Evolutionary conservation across 2,888 invertebrate genomes (phyloP).

Genomic region (Eristalis tenax): DNA sequence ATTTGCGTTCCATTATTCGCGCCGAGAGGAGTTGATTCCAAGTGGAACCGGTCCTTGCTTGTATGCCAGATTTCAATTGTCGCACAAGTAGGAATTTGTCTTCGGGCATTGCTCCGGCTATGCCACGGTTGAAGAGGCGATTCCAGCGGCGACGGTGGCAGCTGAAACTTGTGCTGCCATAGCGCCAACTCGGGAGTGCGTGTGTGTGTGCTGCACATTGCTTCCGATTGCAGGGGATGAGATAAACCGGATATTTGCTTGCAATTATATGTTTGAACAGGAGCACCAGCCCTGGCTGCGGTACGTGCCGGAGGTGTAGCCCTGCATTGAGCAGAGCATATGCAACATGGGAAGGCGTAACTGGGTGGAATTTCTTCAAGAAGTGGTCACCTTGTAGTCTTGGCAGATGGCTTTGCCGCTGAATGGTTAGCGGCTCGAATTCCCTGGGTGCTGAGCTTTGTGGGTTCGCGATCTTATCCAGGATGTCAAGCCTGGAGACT

Average conservation of each 20-base stretch:
- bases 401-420: slow-evolving; percentile 5
- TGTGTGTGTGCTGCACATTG: slow-evolving; percentile 73
- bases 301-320: slow-evolving; percentile 61
- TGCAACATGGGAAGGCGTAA: neutral
- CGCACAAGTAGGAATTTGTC: slow-evolving; percentile 57
- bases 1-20: slow-evolving; percentile 60
- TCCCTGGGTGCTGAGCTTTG: neutral
- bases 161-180: slow-evolving; percentile 57
- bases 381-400: slow-evolving; percentile 21
- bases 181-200: slow-evolving; percentile 18
- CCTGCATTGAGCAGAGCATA: neutral
- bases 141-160: slow-evolving; percentile 39
- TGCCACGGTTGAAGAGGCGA: slow-evolving; percentile 32
- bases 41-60: slow-evolving; percentile 48
- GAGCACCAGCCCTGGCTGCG: slow-evolving; percentile 34
- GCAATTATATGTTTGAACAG: slow-evolving; percentile 70
- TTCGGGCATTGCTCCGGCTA: slow-evolving; percentile 66
- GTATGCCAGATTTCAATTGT: slow-evolving; percentile 45
- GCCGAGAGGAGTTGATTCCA: slow-evolving; percentile 36
- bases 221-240: slow-evolving; percentile 77
- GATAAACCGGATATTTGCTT: slow-evolving; percentile 71
- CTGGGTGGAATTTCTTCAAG: neutral
- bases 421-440: neutral
- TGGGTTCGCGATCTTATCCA: neutral
- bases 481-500: no score